phyloP scores from a whole-genome alignment of 1,140 invertebrate genomes.

The Musca vetustissima region DNA sequence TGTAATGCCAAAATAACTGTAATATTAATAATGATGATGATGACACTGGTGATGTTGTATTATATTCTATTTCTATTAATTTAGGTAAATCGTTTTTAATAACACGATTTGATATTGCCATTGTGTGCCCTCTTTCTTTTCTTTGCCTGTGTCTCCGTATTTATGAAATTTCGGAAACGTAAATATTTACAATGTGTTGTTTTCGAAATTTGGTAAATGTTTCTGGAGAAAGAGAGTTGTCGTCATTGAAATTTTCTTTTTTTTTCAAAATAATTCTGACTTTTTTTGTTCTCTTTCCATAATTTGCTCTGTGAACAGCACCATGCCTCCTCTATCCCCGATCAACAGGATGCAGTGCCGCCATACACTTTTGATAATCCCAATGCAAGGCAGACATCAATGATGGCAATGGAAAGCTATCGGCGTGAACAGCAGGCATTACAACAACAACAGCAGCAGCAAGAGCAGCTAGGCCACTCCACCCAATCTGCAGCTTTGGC shows the following conservation, averaged over 20 bases:
- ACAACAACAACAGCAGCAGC: slow-evolving; percentile 35
- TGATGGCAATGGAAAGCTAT: slow-evolving; percentile 55
- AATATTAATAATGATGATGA: background rate
- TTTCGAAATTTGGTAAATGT: too few species aligned
- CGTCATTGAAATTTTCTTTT: too few species aligned
- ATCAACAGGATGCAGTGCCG: slow-evolving; percentile 49
- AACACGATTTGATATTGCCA: background rate
- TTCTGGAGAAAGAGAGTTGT: too few species aligned
- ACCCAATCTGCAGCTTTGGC: slow-evolving; percentile 20
- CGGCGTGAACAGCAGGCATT: slow-evolving; percentile 46
- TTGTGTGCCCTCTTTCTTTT: too few species aligned
- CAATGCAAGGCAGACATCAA: slow-evolving; percentile 51
- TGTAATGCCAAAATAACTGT: too few species aligned
- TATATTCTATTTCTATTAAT: background rate
- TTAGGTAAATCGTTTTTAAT: slow-evolving; percentile 11
- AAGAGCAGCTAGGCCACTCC: slow-evolving; percentile 32
- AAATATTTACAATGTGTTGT: too few species aligned
- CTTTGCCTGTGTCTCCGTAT: too few species aligned
- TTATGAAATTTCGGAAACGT: too few species aligned
- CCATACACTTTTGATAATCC: slow-evolving; percentile 53
- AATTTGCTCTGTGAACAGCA: slow-evolving; percentile 32
- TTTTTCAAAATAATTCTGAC: too few species aligned
- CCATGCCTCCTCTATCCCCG: slow-evolving; percentile 46
- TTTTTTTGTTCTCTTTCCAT: too few species aligned
- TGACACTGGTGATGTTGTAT: background rate